These are phyloP conservation scores for Stichopus horrens DNA, from an alignment of 53 echinoderm and acorn worm species.

Conservation along the genomic window DNA sequence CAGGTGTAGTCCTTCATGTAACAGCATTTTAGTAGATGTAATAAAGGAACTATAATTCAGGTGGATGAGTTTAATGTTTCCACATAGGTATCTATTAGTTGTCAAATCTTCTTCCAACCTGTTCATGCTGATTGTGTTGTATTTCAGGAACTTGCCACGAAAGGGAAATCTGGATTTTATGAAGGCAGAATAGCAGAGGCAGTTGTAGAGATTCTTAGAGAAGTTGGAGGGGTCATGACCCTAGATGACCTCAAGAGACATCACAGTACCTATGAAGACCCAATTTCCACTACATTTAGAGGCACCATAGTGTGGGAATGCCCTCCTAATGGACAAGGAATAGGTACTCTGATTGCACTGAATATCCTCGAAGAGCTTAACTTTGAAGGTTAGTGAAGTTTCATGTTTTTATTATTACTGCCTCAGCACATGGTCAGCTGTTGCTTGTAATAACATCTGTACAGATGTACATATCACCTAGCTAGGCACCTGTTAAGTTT, in stretches of 20 bases:
- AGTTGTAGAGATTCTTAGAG: constrained; percentile 67
- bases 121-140: background rate
- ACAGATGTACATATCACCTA: no score
- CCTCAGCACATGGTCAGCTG: no score
- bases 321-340: constrained; percentile 91
- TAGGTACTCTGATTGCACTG: constrained; percentile 74
- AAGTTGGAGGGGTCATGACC: constrained; percentile 67
- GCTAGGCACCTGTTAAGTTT: no score
- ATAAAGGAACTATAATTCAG: no score
- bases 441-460: no score
- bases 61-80: no score
- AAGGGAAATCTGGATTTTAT: constrained; percentile 81
- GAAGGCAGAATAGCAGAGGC: constrained; percentile 82
- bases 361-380: constrained; percentile 76
- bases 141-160: constrained; percentile 58
- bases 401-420: no score
- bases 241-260: constrained; percentile 72
- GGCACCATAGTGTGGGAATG: constrained; percentile 77
- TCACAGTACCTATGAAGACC: constrained; percentile 62
- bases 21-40: no score
- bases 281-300: constrained; percentile 66
- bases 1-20: no score
- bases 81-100: no score
- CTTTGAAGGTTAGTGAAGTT: constrained; percentile 54
- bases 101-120: no score